Base-by-base conservation (phyloP, 2,888 invertebrate species). In the Lithophane semibrunnea region DNA sequence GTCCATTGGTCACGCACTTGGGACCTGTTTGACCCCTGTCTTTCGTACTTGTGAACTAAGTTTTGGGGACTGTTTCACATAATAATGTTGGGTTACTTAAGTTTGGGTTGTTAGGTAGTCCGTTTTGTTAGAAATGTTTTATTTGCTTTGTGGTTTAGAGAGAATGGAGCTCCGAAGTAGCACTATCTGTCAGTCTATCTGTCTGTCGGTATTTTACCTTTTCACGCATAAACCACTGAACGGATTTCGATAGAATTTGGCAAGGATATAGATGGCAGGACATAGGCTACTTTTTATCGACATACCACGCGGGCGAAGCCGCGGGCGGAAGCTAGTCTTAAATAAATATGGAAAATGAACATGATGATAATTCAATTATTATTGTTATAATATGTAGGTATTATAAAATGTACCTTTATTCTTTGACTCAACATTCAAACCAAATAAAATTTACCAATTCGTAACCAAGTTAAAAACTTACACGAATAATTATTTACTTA, bases 1-100 rank as follows among this genome's bases (percentile, higher is more conserved):
- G 68, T 37, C 52, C 64, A 65, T 63, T 70, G 84, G 68, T 81
- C 87, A 73, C 81, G 75, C 84, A 85, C 78, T 84, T 75, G 10
- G 58, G 60, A 58, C 73, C 69, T 64, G 61, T 83, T 80, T 77
- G 73, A 83, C 75, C 77, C n/a, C 64, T 61, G 58, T 75, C 74
- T 64, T 61, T 63, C 13, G 66, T 52, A 83, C 65, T 74, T 58
- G 12, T 13, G 29, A 67, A 56, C 58, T 72, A 77, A 78, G 83
- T 84, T 84, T 82, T 64, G 60, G 75, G 73, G 29, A 67, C 44
- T 64, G 80, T 64, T 68, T 29, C 72, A 63, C 61, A 54, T 66
- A 72, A 69, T 72, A 54, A 58, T 75, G 49, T 61, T 52, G 69
- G 67, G 63, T 64, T 54, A 21, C 56, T 66, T 56, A 8, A 10